Evolutionary conservation across 2,888 invertebrate species (phyloP).

Genomic region (Latrodectus hesperus): DNA sequence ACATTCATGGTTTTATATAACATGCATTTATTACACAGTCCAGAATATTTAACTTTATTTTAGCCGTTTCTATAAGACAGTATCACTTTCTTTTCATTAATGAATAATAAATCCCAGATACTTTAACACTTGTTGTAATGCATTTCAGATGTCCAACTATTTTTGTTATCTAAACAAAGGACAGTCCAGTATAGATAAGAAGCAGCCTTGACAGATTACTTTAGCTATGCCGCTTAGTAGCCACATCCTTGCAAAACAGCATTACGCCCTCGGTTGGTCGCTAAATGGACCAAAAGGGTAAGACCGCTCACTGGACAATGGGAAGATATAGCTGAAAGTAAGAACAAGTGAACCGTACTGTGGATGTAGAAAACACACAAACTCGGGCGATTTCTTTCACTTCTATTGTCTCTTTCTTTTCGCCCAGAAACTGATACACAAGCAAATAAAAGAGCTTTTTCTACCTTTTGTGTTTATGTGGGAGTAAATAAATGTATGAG

Average conservation of each 20-base stretch:
- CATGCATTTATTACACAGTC: too few relatives aligned
- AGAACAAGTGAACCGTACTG: not conserved
- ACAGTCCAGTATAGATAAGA: not conserved
- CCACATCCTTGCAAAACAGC: conserved; percentile 29
- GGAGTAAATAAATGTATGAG: not conserved
- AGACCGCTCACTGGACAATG: conserved; percentile 14
- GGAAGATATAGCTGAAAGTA: not conserved
- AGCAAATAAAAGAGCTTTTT: conserved; percentile 29
- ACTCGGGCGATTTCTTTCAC: conserved; percentile 9
- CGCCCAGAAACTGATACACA: not conserved
- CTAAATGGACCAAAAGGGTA: conserved; percentile 39
- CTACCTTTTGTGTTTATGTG: not conserved
- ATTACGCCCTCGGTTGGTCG: conserved; percentile 35
- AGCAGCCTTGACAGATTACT: not conserved
- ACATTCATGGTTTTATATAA: too few relatives aligned
- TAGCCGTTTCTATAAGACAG: too few relatives aligned
- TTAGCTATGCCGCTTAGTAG: not conserved
- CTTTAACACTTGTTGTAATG: too few relatives aligned
- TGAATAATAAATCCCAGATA: too few relatives aligned
- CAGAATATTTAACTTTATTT: too few relatives aligned
- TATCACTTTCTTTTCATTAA: too few relatives aligned
- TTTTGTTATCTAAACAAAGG: conserved; percentile 5
- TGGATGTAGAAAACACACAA: conserved; percentile 27
- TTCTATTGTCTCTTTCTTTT: conserved; percentile 4
- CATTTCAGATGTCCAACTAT: not conserved